Percentiles rank a stretch among this genome's conserved stretches.
Conservation (phyloP, 2,888 invertebrate genomes). For the Caenorhabditis virilis region DNA sequence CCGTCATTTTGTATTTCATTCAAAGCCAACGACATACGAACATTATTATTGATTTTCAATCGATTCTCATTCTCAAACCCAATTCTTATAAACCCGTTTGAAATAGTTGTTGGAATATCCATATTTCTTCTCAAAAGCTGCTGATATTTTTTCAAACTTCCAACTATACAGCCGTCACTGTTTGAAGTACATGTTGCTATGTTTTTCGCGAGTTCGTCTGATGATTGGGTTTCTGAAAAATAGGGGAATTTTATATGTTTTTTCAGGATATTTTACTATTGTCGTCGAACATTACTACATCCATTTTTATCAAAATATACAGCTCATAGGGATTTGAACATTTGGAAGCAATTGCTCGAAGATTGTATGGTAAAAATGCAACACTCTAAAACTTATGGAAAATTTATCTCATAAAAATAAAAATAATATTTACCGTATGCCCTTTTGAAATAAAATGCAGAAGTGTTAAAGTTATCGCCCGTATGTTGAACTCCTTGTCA, state of each 20-base stretch:
- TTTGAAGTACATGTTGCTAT: slow-evolving; percentile 19
- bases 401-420: neutral
- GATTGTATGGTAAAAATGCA: slow-evolving; percentile 22
- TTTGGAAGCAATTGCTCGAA: slow-evolving; percentile 23
- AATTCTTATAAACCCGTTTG: slow-evolving; percentile 16
- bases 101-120: slow-evolving; percentile 15
- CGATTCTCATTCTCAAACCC: slow-evolving; percentile 9
- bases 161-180: slow-evolving; percentile 29
- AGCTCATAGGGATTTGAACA: slow-evolving; percentile 34
- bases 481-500: slow-evolving; percentile 14
- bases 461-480: slow-evolving; percentile 14
- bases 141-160: slow-evolving; percentile 22
- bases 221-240: neutral
- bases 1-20: neutral
- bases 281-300: slow-evolving; percentile 24
- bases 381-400: slow-evolving; percentile 7
- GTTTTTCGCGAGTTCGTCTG: slow-evolving; percentile 19
- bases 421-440: slow-evolving; percentile 14
- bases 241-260: too few species aligned
- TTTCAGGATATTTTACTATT: slow-evolving; percentile 1
- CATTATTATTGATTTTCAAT: too few species aligned
- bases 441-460: slow-evolving; percentile 32
- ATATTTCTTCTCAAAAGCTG: slow-evolving; percentile 15
- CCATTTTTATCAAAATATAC: slow-evolving; percentile 16
- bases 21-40: slow-evolving; percentile 8